phyloP scores from a whole-genome alignment of 2,888 invertebrate species.

The Unio delphinus region DNA sequence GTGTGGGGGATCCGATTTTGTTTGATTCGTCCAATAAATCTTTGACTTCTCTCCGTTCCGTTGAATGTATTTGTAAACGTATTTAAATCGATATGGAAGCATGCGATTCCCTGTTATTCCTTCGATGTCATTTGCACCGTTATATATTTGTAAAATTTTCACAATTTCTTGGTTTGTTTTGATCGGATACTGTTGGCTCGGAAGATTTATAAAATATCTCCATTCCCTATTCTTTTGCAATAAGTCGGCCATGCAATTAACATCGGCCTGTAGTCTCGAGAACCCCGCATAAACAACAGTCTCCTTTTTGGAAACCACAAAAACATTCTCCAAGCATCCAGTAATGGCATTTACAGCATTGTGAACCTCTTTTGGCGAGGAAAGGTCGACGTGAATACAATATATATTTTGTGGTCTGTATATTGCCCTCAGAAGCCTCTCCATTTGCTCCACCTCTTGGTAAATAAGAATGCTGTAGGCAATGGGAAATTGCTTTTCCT shows the following conservation, averaged over 20 bases:
- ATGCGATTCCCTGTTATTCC: constrained; percentile 57
- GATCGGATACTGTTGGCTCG: constrained; percentile 67
- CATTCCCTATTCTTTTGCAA: constrained; percentile 44
- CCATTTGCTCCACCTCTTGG: constrained; percentile 59
- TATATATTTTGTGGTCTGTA: constrained; percentile 67
- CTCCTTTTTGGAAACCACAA: constrained; percentile 63
- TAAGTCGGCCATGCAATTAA: constrained; percentile 69
- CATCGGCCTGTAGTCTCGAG: constrained; percentile 64
- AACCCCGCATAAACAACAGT: constrained; percentile 66
- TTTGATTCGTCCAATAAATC: constrained; percentile 19
- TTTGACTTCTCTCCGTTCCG: constrained; percentile 25
- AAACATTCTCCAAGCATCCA: constrained; percentile 67
- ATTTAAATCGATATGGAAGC: constrained; percentile 29
- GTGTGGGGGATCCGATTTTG: constrained; percentile 31
- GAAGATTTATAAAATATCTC: constrained; percentile 70
- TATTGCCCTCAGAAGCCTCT: constrained; percentile 57
- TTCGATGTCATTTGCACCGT: constrained; percentile 70
- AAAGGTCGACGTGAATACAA: constrained; percentile 68
- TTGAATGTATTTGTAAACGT: constrained; percentile 23
- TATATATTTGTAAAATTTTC: constrained; percentile 65
- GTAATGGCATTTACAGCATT: constrained; percentile 46
- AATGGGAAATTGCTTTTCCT: constrained; percentile 58
- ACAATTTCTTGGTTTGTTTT: constrained; percentile 69
- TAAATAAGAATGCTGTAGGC: constrained; percentile 65
- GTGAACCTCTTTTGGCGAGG: constrained; percentile 40